Evolutionary conservation across 2,888 invertebrate genomes (phyloP), one percentile per base, ranked within the genome.

Genomic region (Cremastobaeus sp.): DNA sequence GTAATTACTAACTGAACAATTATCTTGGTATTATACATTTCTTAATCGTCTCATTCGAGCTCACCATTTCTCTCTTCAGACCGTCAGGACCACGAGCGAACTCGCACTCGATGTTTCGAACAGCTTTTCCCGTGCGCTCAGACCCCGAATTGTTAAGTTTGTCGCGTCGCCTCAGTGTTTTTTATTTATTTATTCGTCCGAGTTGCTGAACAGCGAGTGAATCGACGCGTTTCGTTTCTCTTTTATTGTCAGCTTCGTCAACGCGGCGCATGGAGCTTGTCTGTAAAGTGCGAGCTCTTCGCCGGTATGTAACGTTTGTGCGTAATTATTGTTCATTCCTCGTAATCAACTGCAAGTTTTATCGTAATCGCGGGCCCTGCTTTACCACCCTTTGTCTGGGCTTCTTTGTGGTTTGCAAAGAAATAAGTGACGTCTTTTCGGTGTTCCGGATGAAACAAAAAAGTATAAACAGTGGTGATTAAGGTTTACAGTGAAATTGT

Each of bases 1-100:
- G 81, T 80, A 81, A 82, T 72, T 81, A 82, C 79, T 79, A 78
- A 78, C 76, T 77, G 77, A 79, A 76, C 62, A 64, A 78, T 77
- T 74, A 79, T 47, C 60, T 69, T 62, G 62, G 55, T 62, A 52
- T 77, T 70, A 52, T 69, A 71, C 70, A 66, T 66, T 64, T 77
- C 65, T 43, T 76, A 74, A 76, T 76, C 76, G 65, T 70, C 57
- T 77, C 74, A 75, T 78, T 77, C 74, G 62, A 77, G 76, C 76
- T 77, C 74, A 66, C 62, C 66, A 62, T 76, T 76, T 77, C 74
- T 76, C 66, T 76, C 62, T 37, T 43, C 32, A 37, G 12, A 39
- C 32, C 12, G 20, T 30, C 32, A 12, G 20, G 12, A n/a, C 12
- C 18, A 15, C 48, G 20, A 15, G 14, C 20, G 14, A 41, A 55